A percentile compares a stretch with the other conserved stretches of the same genome.
Evolutionary conservation across 2,113 vertebrate species (phyloP).

Genomic region (Regulus satrapa): DNA sequence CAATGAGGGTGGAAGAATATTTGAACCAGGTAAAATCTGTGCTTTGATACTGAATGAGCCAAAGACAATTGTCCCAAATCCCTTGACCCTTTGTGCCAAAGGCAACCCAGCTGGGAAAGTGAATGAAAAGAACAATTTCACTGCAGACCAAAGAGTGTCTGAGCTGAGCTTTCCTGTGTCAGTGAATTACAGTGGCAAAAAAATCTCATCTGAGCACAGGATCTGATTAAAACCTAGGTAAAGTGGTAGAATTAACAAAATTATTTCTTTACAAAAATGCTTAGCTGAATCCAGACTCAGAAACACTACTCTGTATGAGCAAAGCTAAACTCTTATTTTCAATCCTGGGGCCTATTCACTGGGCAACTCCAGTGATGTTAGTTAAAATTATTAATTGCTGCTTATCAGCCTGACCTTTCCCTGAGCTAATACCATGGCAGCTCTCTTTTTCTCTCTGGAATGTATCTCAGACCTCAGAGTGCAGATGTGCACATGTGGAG

Average conservation of each 20-base stretch:
- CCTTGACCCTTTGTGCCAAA: background rate
- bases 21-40: background rate
- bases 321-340: background rate
- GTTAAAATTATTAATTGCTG: background rate
- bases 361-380: background rate
- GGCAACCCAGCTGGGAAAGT: background rate
- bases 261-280: background rate
- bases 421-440: background rate
- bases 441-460: background rate
- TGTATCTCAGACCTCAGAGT: background rate
- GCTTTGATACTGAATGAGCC: background rate
- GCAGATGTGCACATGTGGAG: too few species aligned
- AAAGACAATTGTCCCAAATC: background rate
- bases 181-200: background rate
- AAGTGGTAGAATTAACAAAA: background rate
- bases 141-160: background rate
- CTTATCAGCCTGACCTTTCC: background rate
- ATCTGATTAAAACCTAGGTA: background rate
- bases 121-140: constrained; percentile 16
- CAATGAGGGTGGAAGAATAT: background rate
- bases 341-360: background rate
- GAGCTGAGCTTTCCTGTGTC: background rate
- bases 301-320: background rate
- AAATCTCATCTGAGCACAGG: background rate
- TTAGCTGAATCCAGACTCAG: background rate